These are phyloP conservation scores for Ptyas mucosa DNA, from an alignment of 2,113 vertebrate species.

Conservation along the genomic window DNA sequence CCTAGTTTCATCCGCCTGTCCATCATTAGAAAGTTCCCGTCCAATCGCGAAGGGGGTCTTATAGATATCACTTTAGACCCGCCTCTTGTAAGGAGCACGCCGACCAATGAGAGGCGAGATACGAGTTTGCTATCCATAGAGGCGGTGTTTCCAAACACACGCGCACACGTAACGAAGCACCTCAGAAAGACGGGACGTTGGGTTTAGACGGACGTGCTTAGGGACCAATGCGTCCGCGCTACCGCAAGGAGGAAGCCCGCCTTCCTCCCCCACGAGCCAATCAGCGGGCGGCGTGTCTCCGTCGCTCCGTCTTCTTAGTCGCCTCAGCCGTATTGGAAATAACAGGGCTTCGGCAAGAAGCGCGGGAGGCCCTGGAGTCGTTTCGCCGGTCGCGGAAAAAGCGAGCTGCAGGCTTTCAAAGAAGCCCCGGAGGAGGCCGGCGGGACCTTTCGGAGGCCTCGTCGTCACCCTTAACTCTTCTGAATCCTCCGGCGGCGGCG, in stretches of 20 bases:
- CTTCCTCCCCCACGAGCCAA: neutral
- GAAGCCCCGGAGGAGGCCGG: neutral
- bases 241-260: accelerated
- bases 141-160: accelerated
- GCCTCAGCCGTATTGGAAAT: slow-evolving; percentile 52
- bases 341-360: slow-evolving; percentile 67
- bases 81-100: slow-evolving; percentile 18
- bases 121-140: neutral
- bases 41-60: neutral
- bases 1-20: neutral
- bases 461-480: slow-evolving; percentile 46
- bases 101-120: neutral
- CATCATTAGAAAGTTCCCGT: neutral
- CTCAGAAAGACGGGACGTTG: neutral
- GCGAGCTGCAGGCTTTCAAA: neutral
- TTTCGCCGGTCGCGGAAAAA: neutral
- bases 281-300: slow-evolving; percentile 8
- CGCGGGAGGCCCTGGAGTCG: slow-evolving; percentile 20
- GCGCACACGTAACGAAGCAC: neutral
- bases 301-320: slow-evolving; percentile 1
- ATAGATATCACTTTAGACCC: neutral
- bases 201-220: accelerated
- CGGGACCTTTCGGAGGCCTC: neutral
- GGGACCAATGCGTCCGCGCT: accelerated
- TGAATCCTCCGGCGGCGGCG: slow-evolving; percentile 3